Evolutionary conservation across 2,888 invertebrate species (phyloP).

Genomic region (Xestia xanthographa): DNA sequence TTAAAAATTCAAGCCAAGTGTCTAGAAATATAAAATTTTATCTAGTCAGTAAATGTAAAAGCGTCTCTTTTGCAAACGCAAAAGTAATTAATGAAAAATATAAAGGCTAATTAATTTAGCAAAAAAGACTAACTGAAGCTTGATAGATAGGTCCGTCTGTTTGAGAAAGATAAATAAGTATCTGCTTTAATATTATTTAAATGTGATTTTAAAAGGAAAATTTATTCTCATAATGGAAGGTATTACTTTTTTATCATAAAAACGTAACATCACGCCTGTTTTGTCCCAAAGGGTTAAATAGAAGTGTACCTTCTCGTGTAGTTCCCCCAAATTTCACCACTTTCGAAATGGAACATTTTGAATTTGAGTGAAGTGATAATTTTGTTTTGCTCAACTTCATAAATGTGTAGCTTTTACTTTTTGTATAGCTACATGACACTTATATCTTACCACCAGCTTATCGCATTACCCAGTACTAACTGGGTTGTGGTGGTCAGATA

Average conservation of each 20-base stretch:
- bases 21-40: background rate
- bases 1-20: background rate
- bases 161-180: slow-evolving; percentile 24
- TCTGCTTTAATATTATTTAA: slow-evolving; percentile 11
- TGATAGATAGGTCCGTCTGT: background rate
- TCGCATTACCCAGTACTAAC: too few species aligned
- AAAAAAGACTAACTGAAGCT: slow-evolving; percentile 12
- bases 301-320: background rate
- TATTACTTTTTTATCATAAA: background rate
- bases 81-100: slow-evolving; percentile 20
- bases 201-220: background rate
- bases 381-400: background rate
- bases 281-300: background rate
- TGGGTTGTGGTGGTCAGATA: too few species aligned
- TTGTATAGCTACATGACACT: too few species aligned
- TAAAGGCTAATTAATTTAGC: slow-evolving; percentile 17
- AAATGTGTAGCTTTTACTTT: too few species aligned
- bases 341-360: too few species aligned
- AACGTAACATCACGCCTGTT: background rate
- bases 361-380: too few species aligned
- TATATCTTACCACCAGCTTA: too few species aligned
- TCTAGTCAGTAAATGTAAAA: background rate
- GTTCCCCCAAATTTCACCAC: too few species aligned
- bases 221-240: background rate
- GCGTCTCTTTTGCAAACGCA: background rate